Evolutionary conservation across 2,888 invertebrate genomes (phyloP), one percentile per base, ranked within the genome.

Genomic region (Rhorus exstirpatorius): DNA sequence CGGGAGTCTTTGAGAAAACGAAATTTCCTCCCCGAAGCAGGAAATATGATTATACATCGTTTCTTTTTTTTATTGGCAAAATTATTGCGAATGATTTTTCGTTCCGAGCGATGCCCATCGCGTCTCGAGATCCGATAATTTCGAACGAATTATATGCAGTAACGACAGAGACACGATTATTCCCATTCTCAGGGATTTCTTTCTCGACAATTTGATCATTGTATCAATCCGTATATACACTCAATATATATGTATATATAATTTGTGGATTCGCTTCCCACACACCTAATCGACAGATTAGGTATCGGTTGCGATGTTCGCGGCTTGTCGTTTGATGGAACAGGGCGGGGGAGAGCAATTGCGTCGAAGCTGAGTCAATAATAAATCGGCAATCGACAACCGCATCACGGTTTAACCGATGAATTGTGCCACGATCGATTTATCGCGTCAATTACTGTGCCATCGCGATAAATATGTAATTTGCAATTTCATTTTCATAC

Each of bases 231-330:
- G 41, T 41, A 41, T 10, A 10, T 31, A 31, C 3, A n/a, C n/a
- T n/a, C n/a, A n/a, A n/a, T n/a, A 1, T 44, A 6, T 17, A 35
- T 65, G 7, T 46, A 44, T 41, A 58, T 41, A 46, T 31, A 14
- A 21, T 35, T 38, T 6, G 38, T 1, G 6, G 6, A 72, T 68
- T 60, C 58, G 31, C 67, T 67, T 61, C 38, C 81, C 77, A n/a
- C 38, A 68, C 81, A 78, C 68, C 72, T 41, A 55, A 81, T 58
- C 44, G 72, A 63, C 46, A 19, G 77, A 77, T 81, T 74, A 53
- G 77, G 72, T 19, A 49, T 74, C 63, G 63, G 17, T 72, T 24
- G 55, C 58, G 55, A 44, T 8, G 17, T n/a, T 63, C 38, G 26
- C 44, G 38, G 38, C 44, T 68, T 41, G 31, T 68, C 44, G 60